phyloP scores from a whole-genome alignment of 2,113 vertebrate species.

The Megaleporinus macrocephalus region DNA sequence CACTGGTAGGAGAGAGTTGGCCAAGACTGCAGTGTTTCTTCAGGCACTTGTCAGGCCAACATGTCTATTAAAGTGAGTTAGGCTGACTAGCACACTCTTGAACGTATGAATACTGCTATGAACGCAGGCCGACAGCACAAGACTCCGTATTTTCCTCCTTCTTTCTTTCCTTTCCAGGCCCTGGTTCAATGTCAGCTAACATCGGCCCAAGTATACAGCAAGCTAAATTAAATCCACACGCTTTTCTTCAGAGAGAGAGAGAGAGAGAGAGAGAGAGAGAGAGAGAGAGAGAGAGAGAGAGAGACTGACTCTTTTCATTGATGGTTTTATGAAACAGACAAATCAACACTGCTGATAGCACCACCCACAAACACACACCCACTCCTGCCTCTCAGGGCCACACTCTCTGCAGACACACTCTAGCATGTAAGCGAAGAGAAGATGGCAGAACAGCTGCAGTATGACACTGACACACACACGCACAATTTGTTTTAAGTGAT shows the following conservation, averaged over 20 bases:
- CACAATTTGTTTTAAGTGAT: too few relatives aligned
- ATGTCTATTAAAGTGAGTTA: neutral
- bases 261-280: neutral
- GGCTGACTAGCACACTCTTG: constrained; percentile 35
- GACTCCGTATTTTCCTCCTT: neutral
- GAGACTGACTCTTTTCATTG: too few relatives aligned
- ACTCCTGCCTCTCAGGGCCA: constrained; percentile 19
- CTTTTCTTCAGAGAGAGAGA: constrained; percentile 12
- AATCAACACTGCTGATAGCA: neutral
- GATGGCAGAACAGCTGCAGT: constrained; percentile 51
- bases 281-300: neutral
- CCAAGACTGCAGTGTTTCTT: constrained; percentile 31
- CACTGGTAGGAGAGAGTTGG: constrained; percentile 17
- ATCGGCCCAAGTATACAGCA: constrained; percentile 34
- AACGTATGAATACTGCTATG: constrained; percentile 12
- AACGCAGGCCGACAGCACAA: neutral
- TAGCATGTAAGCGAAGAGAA: constrained; percentile 25
- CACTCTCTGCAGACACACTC: constrained; percentile 26
- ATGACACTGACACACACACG: neutral
- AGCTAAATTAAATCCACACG: constrained; percentile 42
- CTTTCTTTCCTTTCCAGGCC: constrained; percentile 31
- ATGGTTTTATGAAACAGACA: too few relatives aligned
- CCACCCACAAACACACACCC: constrained; percentile 9
- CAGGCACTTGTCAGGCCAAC: constrained; percentile 26
- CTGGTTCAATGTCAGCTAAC: constrained; percentile 31